A percentile compares a stretch with the other conserved stretches of the same genome.
phyloP scores from a whole-genome alignment of 53 echinoderm and acorn worm species.

The Holothuria scabra region DNA sequence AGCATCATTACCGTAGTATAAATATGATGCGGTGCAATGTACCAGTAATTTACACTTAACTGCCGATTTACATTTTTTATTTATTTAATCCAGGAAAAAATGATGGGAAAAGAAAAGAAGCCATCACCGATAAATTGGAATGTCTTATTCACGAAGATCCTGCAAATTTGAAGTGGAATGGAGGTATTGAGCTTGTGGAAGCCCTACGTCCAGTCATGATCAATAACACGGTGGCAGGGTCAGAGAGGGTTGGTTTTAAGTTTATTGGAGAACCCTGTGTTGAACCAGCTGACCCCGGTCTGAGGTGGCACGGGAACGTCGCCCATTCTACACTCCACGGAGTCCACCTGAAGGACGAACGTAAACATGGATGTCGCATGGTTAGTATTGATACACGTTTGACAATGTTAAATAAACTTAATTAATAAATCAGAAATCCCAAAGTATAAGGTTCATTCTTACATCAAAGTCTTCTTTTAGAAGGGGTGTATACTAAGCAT shows the following conservation, averaged over 20 bases:
- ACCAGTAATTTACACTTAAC: too few relatives aligned
- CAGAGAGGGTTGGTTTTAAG: conserved; percentile 78
- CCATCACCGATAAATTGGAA: conserved; percentile 6
- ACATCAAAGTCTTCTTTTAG: too few relatives aligned
- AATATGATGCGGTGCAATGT: too few relatives aligned
- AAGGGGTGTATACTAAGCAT: too few relatives aligned
- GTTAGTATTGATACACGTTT: neutral
- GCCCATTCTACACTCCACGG: conserved; percentile 82
- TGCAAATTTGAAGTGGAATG: conserved; percentile 77
- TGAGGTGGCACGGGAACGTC: conserved; percentile 68
- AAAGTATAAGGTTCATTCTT: too few relatives aligned
- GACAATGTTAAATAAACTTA: too few relatives aligned
- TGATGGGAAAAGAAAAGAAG: too few relatives aligned
- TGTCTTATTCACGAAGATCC: conserved; percentile 75
- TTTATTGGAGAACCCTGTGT: conserved; percentile 74
- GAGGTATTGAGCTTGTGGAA: conserved; percentile 71
- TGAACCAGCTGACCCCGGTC: neutral
- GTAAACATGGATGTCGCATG: conserved; percentile 54
- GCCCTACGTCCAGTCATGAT: conserved; percentile 60
- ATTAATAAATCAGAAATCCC: too few relatives aligned
- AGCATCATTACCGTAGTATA: too few relatives aligned
- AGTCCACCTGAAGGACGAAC: conserved; percentile 35
- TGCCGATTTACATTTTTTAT: too few relatives aligned
- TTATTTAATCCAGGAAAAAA: too few relatives aligned
- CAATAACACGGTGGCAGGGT: conserved; percentile 89